Percentiles rank a stretch among this genome's conserved stretches.
Conservation (phyloP, 2,888 invertebrate species). For the Microctonus hyperodae region DNA sequence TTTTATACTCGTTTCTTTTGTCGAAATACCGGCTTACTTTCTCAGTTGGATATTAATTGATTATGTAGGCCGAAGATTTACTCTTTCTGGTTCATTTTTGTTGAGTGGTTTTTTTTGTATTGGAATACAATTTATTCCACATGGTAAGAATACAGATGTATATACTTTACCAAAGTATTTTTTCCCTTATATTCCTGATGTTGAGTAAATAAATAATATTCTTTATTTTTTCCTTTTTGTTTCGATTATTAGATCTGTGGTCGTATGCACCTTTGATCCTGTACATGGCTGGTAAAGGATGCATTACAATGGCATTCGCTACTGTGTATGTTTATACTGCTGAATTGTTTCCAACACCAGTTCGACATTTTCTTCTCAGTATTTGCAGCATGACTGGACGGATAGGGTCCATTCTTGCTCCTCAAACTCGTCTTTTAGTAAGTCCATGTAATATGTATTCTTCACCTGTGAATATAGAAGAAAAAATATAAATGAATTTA, state of each 20-base stretch:
- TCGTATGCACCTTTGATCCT: conserved; percentile 66
- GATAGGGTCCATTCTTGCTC: conserved; percentile 74
- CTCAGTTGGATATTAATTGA: conserved; percentile 71
- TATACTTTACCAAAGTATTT: conserved; percentile 4
- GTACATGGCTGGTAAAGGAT: conserved; percentile 72
- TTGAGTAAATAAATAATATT: no score
- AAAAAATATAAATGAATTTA: no score
- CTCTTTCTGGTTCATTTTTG: conserved; percentile 70
- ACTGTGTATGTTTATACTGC: conserved; percentile 74
- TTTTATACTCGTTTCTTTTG: conserved; percentile 73
- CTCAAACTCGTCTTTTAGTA: conserved; percentile 74
- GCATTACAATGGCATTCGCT: conserved; percentile 73
- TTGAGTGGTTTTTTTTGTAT: conserved; percentile 71
- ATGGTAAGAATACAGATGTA: conserved; percentile 58
- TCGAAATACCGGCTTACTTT: conserved; percentile 79
- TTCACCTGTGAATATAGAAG: no score
- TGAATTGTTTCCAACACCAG: conserved; percentile 75
- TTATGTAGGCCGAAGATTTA: conserved; percentile 64
- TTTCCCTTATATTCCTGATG: no score
- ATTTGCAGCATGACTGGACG: conserved; percentile 76
- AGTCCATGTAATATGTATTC: conserved; percentile 39
- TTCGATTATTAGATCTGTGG: conserved; percentile 64
- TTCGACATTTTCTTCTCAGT: conserved; percentile 72
- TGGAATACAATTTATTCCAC: conserved; percentile 68
- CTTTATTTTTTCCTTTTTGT: conserved; percentile 47